phyloP scores from a whole-genome alignment of 2,797 vertebrate genomes.

The Euthynnus affinis region DNA sequence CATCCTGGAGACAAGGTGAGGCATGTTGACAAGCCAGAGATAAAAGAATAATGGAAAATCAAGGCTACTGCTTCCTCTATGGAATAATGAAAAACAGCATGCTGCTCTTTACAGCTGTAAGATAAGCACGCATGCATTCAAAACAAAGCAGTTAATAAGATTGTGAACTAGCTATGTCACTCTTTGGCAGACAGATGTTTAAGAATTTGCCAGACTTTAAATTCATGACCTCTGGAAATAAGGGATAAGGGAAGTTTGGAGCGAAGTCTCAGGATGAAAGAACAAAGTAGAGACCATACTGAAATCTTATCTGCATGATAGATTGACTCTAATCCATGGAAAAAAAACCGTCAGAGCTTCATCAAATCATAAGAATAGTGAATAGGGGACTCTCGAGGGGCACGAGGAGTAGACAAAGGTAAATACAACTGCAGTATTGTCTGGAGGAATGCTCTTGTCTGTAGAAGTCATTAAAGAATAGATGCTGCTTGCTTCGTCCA shows the following conservation, averaged over 20 bases:
- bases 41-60: neutral
- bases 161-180: conserved; percentile 17
- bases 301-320: conserved; percentile 30
- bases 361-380: conserved; percentile 5
- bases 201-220: conserved; percentile 29
- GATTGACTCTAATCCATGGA: neutral
- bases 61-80: neutral
- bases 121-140: conserved; percentile 23
- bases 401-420: conserved; percentile 27
- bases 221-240: conserved; percentile 34
- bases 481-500: conserved; percentile 49
- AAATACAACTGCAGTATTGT: conserved; percentile 44
- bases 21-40: neutral
- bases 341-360: conserved; percentile 15
- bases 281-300: conserved; percentile 6
- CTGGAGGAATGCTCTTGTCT: conserved; percentile 71
- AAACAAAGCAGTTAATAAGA: conserved; percentile 36
- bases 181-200: conserved; percentile 42
- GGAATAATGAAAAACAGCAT: conserved; percentile 16
- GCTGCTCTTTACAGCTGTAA: neutral
- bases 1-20: conserved; percentile 97
- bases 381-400: conserved; percentile 20
- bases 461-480: conserved; percentile 75
- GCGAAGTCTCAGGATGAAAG: conserved; percentile 18
- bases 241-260: conserved; percentile 2